Conservation (phyloP, 2,797 vertebrate genomes). For the Natrix natrix region DNA sequence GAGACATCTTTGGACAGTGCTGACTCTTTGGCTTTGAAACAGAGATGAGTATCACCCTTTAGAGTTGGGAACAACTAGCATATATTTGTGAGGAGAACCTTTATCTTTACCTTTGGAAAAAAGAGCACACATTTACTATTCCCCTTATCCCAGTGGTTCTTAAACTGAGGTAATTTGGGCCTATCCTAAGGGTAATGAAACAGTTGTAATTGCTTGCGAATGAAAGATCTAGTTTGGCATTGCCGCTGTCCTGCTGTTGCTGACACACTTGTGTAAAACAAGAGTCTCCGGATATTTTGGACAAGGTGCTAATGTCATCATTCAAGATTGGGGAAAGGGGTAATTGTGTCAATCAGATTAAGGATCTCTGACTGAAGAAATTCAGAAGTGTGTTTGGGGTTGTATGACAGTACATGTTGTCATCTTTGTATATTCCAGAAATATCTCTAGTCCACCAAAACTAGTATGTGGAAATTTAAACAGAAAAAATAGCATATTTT, state of each 20-base stretch:
- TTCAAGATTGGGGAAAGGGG: background rate
- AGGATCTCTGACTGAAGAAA: background rate
- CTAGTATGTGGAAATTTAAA: background rate
- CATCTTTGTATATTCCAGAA: background rate
- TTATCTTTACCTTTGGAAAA: background rate
- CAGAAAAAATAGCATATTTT: background rate
- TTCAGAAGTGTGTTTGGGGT: background rate
- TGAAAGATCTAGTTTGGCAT: background rate
- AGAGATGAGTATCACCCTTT: no score
- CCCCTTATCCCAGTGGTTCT: background rate
- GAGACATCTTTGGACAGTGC: no score
- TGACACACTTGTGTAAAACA: background rate
- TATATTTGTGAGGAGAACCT: no score
- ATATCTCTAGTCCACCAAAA: background rate
- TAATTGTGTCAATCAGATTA: background rate
- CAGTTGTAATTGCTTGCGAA: background rate
- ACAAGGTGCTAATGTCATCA: background rate
- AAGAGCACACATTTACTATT: background rate
- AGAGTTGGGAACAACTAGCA: no score
- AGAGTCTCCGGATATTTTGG: background rate
- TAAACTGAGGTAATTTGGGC: background rate
- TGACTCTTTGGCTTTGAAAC: no score
- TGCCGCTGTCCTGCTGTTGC: background rate
- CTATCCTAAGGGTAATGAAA: background rate
- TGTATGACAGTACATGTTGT: background rate